Percentiles rank a stretch among this genome's conserved stretches.
These are phyloP conservation scores for Cryptocephalus moraei DNA, from an alignment of 2,888 invertebrate genomes.

Conservation along the genomic window DNA sequence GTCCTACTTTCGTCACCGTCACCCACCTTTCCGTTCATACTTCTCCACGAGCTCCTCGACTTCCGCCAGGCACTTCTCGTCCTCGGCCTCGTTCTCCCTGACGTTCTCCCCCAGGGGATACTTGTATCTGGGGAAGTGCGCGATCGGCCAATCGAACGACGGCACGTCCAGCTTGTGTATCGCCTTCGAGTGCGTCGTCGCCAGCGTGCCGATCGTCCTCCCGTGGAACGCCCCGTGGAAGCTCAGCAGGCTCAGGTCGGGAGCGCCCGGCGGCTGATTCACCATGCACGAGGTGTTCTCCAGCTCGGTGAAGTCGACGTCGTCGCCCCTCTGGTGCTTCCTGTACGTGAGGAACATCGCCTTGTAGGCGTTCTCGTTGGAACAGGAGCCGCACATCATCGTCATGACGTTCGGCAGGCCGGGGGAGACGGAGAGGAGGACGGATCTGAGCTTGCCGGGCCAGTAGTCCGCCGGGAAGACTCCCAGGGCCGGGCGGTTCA, in stretches of 20 bases:
- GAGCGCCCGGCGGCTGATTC: slow-evolving; percentile 81
- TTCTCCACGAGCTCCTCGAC: slow-evolving; percentile 65
- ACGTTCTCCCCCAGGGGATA: slow-evolving; percentile 81
- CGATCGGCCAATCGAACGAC: slow-evolving; percentile 92
- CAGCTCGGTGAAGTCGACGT: slow-evolving; percentile 56
- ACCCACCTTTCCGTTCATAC: slow-evolving; percentile 52
- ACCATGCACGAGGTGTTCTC: slow-evolving; percentile 77
- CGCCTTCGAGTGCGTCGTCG: slow-evolving; percentile 89
- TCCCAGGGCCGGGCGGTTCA: slow-evolving; percentile 92
- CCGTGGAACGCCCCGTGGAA: slow-evolving; percentile 93
- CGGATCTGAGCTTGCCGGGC: slow-evolving; percentile 62
- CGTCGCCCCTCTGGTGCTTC: slow-evolving; percentile 61
- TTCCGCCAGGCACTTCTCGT: slow-evolving; percentile 56
- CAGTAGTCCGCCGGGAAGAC: slow-evolving; percentile 87
- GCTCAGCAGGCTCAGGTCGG: slow-evolving; percentile 70
- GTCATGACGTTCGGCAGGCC: slow-evolving; percentile 76
- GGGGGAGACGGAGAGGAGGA: slow-evolving; percentile 52
- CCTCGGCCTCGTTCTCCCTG: slow-evolving; percentile 74
- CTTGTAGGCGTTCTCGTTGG: slow-evolving; percentile 96
- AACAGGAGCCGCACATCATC: slow-evolving; percentile 97
- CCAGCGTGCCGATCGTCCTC: slow-evolving; percentile 75
- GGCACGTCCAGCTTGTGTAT: slow-evolving; percentile 95
- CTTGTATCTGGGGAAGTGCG: slow-evolving; percentile 80
- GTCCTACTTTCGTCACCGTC: too few species aligned
- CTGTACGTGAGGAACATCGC: slow-evolving; percentile 83